Evolutionary conservation across 2,113 vertebrate species (phyloP).

Genomic region (Notothenia rossii): DNA sequence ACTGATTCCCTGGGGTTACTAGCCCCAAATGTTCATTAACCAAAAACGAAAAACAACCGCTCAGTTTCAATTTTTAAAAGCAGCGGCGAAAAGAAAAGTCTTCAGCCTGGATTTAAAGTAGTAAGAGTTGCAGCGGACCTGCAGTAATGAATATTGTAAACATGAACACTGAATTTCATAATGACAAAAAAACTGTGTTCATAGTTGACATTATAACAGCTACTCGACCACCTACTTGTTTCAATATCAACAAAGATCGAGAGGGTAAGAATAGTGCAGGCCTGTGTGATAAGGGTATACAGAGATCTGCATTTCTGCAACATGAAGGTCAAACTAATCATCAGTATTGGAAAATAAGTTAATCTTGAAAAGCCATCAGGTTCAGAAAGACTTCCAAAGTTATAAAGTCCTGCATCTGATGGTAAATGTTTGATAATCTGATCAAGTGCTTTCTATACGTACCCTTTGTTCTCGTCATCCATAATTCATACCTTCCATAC

Average conservation of each 20-base stretch:
- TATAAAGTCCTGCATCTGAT: conserved; percentile 4
- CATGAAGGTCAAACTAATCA: not conserved
- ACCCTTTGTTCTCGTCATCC: conserved; percentile 67
- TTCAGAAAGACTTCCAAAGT: conserved; percentile 20
- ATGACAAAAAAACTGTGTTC: too few relatives aligned
- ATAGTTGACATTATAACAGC: not conserved
- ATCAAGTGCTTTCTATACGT: conserved; percentile 60
- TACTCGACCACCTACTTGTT: not conserved
- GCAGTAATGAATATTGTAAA: too few relatives aligned
- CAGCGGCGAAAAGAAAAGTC: too few relatives aligned
- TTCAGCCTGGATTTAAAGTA: too few relatives aligned
- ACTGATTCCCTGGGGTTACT: too few relatives aligned
- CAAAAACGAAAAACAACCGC: too few relatives aligned
- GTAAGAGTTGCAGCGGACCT: too few relatives aligned
- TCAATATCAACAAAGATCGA: not conserved
- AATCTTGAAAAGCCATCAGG: conserved; percentile 3
- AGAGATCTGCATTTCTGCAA: not conserved
- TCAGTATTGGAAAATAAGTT: not conserved
- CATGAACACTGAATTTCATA: too few relatives aligned
- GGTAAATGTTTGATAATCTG: conserved; percentile 70
- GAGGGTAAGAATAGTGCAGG: not conserved
- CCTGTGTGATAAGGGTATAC: too few relatives aligned
- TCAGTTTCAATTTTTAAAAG: too few relatives aligned
- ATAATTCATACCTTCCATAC: conserved; percentile 70
- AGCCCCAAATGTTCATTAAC: too few relatives aligned